Evolutionary conservation across 2,797 vertebrate genomes (phyloP).

Genomic region (Epinephelus awoara): DNA sequence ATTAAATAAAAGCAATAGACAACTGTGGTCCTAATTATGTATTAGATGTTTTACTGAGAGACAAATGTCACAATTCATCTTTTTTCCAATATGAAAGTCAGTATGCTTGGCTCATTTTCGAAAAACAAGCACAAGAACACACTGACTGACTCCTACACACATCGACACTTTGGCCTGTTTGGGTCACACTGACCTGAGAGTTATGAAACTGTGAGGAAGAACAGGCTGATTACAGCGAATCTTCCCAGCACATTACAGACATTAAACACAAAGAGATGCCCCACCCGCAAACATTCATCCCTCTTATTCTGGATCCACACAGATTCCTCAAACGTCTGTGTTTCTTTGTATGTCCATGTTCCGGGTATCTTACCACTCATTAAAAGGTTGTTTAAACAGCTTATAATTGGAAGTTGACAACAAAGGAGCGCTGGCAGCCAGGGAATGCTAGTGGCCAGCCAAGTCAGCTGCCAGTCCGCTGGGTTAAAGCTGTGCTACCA

Average conservation of each 20-base stretch:
- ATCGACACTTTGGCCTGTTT: constrained; percentile 13
- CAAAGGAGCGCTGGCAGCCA: constrained; percentile 31
- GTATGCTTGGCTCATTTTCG: not conserved
- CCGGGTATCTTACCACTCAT: constrained; percentile 14
- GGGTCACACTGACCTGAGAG: constrained; percentile 36
- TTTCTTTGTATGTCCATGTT: constrained; percentile 17
- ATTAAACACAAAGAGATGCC: not conserved
- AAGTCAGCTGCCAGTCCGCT: constrained; percentile 21
- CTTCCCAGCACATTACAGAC: not conserved
- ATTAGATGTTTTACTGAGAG: not conserved
- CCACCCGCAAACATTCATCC: not conserved
- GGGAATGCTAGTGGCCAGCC: constrained; percentile 14
- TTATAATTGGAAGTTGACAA: constrained; percentile 40
- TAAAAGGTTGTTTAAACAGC: constrained; percentile 48
- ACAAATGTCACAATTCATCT: not conserved
- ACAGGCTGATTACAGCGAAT: constrained; percentile 1
- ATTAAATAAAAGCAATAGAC: too few relatives aligned
- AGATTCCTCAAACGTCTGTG: constrained; percentile 15
- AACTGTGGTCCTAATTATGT: not conserved
- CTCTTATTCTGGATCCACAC: not conserved
- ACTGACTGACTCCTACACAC: constrained; percentile 3
- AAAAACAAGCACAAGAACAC: constrained; percentile 10
- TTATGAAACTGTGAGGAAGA: constrained; percentile 14
- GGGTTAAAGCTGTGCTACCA: constrained; percentile 33
- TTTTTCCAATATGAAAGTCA: not conserved